These are phyloP conservation scores for Drosophila cardini DNA, from an alignment of 1,140 invertebrate genomes.

Conservation along the genomic window DNA sequence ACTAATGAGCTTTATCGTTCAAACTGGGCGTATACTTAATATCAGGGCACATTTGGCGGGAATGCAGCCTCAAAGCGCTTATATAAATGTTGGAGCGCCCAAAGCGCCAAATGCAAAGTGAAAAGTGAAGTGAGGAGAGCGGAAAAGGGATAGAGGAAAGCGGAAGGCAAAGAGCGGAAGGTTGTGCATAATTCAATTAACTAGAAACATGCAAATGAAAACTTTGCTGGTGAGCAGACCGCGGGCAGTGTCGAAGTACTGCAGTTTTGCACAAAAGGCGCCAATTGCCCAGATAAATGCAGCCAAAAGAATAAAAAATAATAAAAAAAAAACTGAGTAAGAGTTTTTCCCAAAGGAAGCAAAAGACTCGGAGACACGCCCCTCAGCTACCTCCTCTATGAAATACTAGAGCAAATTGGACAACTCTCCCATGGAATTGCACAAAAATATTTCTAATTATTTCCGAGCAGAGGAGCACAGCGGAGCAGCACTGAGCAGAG, in stretches of 20 bases:
- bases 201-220: conserved; percentile 82
- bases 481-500: neutral
- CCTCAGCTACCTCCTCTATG: neutral
- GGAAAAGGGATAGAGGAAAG: conserved; percentile 31
- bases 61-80: conserved; percentile 71
- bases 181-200: conserved; percentile 81
- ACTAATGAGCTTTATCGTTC: conserved; percentile 36
- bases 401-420: conserved; percentile 46
- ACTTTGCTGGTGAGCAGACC: conserved; percentile 65
- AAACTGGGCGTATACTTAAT: conserved; percentile 44
- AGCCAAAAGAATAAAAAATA: conserved; percentile 19
- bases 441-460: conserved; percentile 79
- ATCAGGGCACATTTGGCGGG: conserved; percentile 43
- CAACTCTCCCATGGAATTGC: conserved; percentile 54
- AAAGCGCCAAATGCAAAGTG: conserved; percentile 59
- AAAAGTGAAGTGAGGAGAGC: conserved; percentile 48
- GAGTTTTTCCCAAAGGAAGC: neutral
- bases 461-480: conserved; percentile 36
- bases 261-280: conserved; percentile 19
- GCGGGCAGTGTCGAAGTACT: conserved; percentile 27
- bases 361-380: neutral
- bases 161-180: conserved; percentile 64
- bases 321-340: neutral
- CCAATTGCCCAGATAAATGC: conserved; percentile 32
- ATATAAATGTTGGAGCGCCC: conserved; percentile 57